A percentile compares a stretch with the other conserved stretches of the same genome.
phyloP scores from a whole-genome alignment of 2,797 vertebrate species.

The Dallia pectoralis region DNA sequence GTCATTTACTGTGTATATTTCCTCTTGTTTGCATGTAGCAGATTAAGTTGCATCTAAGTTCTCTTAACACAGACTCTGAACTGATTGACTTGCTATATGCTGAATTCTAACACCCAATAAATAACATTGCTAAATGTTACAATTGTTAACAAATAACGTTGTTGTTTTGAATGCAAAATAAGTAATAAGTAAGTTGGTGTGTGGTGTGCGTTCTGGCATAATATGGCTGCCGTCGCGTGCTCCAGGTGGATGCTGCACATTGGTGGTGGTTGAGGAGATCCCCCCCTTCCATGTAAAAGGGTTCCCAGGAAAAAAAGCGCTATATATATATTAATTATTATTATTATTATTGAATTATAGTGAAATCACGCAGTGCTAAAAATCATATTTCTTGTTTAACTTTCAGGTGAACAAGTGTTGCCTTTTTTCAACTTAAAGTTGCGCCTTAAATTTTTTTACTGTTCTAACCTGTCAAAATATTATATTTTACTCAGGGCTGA shows the following conservation, averaged over 20 bases:
- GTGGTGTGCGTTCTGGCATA: too few relatives aligned
- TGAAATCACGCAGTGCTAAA: slow-evolving; percentile 19
- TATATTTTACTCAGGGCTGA: background rate
- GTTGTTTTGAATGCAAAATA: slow-evolving; percentile 29
- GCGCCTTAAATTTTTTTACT: slow-evolving; percentile 11
- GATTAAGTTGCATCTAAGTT: background rate
- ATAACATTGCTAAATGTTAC: background rate
- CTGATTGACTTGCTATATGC: background rate
- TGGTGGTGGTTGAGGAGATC: too few relatives aligned
- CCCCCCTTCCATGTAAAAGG: too few relatives aligned
- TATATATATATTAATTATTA: too few relatives aligned
- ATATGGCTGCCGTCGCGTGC: too few relatives aligned
- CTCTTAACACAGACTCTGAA: background rate
- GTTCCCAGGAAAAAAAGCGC: too few relatives aligned
- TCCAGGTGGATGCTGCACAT: too few relatives aligned
- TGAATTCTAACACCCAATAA: slow-evolving; percentile 34
- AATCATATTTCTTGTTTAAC: slow-evolving; percentile 22
- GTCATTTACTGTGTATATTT: background rate
- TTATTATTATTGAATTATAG: slow-evolving; percentile 17
- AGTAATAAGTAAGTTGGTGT: too few relatives aligned
- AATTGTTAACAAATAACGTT: background rate
- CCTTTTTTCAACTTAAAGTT: slow-evolving; percentile 20
- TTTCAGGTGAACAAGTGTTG: slow-evolving; percentile 21
- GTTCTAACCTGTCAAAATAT: background rate
- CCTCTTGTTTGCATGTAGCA: background rate